Percentiles rank a stretch among this genome's conserved stretches.
Evolutionary conservation across 1,140 invertebrate species (phyloP).

Genomic region (Galleria mellonella): DNA sequence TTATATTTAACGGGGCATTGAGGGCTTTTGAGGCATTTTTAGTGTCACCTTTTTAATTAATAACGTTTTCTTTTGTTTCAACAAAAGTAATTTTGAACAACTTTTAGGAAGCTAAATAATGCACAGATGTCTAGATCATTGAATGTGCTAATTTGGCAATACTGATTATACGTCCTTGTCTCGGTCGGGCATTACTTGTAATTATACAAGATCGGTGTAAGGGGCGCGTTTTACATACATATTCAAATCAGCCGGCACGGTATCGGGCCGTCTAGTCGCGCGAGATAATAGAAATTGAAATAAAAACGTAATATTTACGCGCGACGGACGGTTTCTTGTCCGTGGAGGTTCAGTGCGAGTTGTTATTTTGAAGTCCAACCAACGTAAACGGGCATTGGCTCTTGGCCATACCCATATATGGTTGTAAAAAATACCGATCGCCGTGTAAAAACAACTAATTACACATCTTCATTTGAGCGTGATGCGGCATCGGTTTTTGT

Average conservation of each 20-base stretch:
- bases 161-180: conserved; percentile 8
- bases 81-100: no score
- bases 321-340: neutral
- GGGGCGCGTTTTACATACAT: conserved; percentile 8
- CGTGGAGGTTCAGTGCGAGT: conserved; percentile 16
- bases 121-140: no score
- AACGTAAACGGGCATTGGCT: conserved; percentile 54
- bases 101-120: no score
- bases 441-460: conserved; percentile 55
- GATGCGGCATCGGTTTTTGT: conserved; percentile 44
- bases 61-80: no score
- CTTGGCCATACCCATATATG: conserved; percentile 35
- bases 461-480: conserved; percentile 70
- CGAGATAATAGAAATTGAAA: conserved; percentile 24
- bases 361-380: conserved; percentile 45
- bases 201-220: conserved; percentile 10
- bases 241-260: conserved; percentile 5
- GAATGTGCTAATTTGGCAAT: no score
- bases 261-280: neutral
- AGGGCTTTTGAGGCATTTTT: no score
- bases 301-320: conserved; percentile 17
- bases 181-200: neutral
- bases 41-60: no score
- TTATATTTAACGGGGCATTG: no score
- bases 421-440: conserved; percentile 41